These are phyloP conservation scores for Mormyrus iriodes DNA, from an alignment of 2,113 vertebrate species.

Conservation along the genomic window DNA sequence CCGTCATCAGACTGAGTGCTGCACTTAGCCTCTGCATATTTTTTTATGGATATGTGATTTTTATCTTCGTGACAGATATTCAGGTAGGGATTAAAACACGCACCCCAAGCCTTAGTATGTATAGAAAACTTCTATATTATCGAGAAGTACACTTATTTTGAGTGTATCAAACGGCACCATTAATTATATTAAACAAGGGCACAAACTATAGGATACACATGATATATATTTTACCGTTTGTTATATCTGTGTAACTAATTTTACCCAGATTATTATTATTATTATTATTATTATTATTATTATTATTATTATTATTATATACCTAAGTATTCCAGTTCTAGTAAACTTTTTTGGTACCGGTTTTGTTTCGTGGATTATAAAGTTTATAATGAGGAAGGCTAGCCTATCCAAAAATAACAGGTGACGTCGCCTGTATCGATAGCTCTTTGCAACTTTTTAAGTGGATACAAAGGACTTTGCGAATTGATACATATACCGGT, in stretches of 20 bases:
- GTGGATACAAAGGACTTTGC: background rate
- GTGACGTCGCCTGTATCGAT: background rate
- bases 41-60: constrained; percentile 61
- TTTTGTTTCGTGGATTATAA: background rate
- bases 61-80: constrained; percentile 58
- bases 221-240: background rate
- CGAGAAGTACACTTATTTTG: background rate
- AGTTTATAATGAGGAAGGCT: background rate
- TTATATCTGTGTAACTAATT: background rate
- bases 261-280: background rate
- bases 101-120: background rate
- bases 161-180: background rate
- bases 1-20: constrained; percentile 56
- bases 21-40: constrained; percentile 34
- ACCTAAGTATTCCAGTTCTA: background rate
- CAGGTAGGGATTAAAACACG: constrained; percentile 48
- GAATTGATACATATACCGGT: background rate
- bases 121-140: background rate
- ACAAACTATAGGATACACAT: background rate
- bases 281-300: background rate
- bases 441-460: background rate
- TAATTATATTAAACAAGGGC: background rate
- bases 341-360: background rate
- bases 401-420: background rate
- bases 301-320: background rate